Percentiles rank a stretch among this genome's conserved stretches.
Evolutionary conservation across 2,797 vertebrate genomes (phyloP).

Genomic region (Xyrichtys novacula): DNA sequence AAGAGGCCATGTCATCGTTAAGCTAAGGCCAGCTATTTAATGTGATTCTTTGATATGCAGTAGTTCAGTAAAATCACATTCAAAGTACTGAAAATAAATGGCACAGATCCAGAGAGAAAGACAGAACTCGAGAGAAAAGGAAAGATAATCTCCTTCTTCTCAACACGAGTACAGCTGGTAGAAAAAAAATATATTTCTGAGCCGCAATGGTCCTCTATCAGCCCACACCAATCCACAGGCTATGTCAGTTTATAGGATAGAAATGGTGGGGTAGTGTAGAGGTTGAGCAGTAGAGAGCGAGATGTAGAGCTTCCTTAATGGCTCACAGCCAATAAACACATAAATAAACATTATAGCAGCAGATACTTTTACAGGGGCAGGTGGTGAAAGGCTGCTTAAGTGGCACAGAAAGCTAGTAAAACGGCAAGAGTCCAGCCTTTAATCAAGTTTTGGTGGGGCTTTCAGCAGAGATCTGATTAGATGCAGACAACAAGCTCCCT

Average conservation of each 20-base stretch:
- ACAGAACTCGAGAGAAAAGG: background rate
- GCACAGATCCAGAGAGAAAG: background rate
- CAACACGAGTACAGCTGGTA: background rate
- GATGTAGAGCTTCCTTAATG: slow-evolving; percentile 64
- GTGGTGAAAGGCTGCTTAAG: slow-evolving; percentile 79
- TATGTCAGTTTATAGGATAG: slow-evolving; percentile 63
- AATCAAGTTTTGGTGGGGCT: slow-evolving; percentile 81
- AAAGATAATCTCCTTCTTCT: background rate
- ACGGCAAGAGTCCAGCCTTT: slow-evolving; percentile 78
- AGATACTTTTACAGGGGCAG: slow-evolving; percentile 80
- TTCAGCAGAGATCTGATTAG: slow-evolving; percentile 82
- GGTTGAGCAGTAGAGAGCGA: slow-evolving; percentile 15
- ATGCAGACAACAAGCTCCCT: slow-evolving; percentile 68
- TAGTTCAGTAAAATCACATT: background rate
- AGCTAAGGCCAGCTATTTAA: no score
- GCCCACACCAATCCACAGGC: slow-evolving; percentile 37
- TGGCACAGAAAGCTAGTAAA: slow-evolving; percentile 80
- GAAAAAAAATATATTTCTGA: slow-evolving; percentile 13
- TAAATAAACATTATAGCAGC: slow-evolving; percentile 82
- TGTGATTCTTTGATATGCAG: background rate
- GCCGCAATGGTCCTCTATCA: slow-evolving; percentile 5
- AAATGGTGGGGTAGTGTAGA: slow-evolving; percentile 45
- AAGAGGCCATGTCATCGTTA: no score
- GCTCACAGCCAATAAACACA: slow-evolving; percentile 78
- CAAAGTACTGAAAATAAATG: background rate